Evolutionary conservation across 1,140 invertebrate genomes (phyloP).

Genomic region (Trissolcus basalis): DNA sequence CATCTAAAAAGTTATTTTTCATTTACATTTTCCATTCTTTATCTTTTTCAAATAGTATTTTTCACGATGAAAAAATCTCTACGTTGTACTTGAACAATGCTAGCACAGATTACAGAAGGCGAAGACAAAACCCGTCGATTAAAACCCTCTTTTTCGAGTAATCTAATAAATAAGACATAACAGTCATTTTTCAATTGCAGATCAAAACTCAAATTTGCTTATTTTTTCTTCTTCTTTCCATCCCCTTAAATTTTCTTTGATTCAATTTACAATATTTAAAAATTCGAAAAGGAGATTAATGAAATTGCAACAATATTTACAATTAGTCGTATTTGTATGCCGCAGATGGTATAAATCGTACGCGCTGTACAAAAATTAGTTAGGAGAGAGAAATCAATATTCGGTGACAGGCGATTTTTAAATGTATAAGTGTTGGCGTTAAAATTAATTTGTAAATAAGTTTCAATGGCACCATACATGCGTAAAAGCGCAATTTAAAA

Average conservation of each 20-base stretch:
- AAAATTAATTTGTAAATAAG: slow-evolving; percentile 13
- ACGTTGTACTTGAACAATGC: slow-evolving; percentile 3
- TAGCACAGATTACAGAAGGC: no score
- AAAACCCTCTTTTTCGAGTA: no score
- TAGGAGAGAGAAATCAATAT: no score
- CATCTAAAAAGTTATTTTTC: slow-evolving; percentile 34
- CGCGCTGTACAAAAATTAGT: no score
- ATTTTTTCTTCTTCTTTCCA: slow-evolving; percentile 5
- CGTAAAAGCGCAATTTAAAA: slow-evolving; percentile 44
- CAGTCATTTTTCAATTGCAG: no score
- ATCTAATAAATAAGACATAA: no score
- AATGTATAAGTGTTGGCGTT: slow-evolving; percentile 21
- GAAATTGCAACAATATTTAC: slow-evolving; percentile 22
- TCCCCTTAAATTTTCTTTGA: not conserved
- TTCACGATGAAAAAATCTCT: not conserved
- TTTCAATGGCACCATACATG: slow-evolving; percentile 47
- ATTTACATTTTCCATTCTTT: not conserved
- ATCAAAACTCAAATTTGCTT: no score
- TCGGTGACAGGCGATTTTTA: not conserved
- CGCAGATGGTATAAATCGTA: no score
- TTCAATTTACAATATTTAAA: not conserved
- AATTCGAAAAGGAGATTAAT: slow-evolving; percentile 23
- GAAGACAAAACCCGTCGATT: no score
- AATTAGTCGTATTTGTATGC: slow-evolving; percentile 23
- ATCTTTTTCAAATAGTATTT: not conserved